These are phyloP conservation scores for Drosophila carrolli DNA, from an alignment of 1,140 invertebrate species.

Conservation along the genomic window DNA sequence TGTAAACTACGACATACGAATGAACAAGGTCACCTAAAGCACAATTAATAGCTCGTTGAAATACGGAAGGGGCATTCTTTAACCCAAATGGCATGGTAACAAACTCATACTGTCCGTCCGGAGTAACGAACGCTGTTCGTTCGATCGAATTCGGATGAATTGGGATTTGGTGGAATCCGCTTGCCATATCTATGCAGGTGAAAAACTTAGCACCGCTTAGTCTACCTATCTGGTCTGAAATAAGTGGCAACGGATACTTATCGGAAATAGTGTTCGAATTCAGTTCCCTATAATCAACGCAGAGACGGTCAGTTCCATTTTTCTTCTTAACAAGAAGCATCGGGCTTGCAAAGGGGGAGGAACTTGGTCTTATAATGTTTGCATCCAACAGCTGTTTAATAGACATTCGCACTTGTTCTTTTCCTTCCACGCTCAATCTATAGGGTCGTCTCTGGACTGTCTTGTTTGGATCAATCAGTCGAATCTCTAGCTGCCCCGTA, in stretches of 20 bases:
- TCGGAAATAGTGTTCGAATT: conserved; percentile 9
- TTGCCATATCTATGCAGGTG: conserved; percentile 2
- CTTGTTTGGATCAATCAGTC: conserved; percentile 17
- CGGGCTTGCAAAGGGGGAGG: conserved; percentile 2
- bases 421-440: conserved; percentile 7
- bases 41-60: neutral
- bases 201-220: conserved; percentile 6
- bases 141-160: conserved; percentile 1
- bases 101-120: neutral
- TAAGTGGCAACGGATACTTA: conserved; percentile 1
- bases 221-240: neutral
- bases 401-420: neutral
- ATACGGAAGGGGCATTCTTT: neutral
- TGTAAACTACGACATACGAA: conserved; percentile 14
- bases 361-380: conserved; percentile 13
- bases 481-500: conserved; percentile 9
- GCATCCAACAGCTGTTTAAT: conserved; percentile 8
- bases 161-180: conserved; percentile 3
- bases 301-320: conserved; percentile 6
- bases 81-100: neutral
- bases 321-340: conserved; percentile 11
- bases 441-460: conserved; percentile 5
- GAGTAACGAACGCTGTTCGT: neutral
- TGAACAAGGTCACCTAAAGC: conserved; percentile 3
- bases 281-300: conserved; percentile 1